Percentiles rank a stretch among this genome's conserved stretches.
phyloP scores from a whole-genome alignment of 2,888 invertebrate species.

The Chouioia cunea region DNA sequence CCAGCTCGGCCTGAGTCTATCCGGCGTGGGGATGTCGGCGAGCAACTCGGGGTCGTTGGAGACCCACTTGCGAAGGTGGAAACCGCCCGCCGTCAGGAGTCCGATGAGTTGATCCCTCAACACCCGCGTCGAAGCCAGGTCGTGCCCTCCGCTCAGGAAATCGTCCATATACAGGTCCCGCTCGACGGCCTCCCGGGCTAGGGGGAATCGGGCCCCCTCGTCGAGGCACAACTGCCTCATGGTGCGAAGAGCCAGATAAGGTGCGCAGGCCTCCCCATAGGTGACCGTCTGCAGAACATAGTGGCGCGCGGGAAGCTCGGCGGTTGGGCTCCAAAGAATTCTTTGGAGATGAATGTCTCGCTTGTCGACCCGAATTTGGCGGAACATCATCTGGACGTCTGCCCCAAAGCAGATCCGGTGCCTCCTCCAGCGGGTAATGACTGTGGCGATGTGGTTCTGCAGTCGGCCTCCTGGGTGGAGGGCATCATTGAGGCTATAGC shows the following conservation, averaged over 20 bases:
- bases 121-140: neutral
- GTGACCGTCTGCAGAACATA: constrained; percentile 3
- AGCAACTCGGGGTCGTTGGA: neutral
- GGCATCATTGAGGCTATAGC: too few relatives aligned
- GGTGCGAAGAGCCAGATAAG: constrained; percentile 20
- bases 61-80: constrained; percentile 16
- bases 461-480: neutral
- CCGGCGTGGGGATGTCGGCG: neutral
- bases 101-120: constrained; percentile 2
- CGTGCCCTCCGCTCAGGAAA: constrained; percentile 9
- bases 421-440: constrained; percentile 8
- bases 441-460: constrained; percentile 6
- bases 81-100: constrained; percentile 1
- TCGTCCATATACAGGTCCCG: constrained; percentile 26
- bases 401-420: neutral
- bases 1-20: too few relatives aligned
- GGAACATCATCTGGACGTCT: constrained; percentile 4
- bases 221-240: constrained; percentile 11
- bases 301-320: too few relatives aligned
- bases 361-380: neutral
- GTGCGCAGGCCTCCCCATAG: constrained; percentile 18
- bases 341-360: neutral
- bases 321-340: too few relatives aligned
- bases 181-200: too few relatives aligned
- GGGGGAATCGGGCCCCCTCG: constrained; percentile 9